Evolutionary conservation across 2,113 vertebrate species (phyloP), one percentile per base, ranked within the genome.

Genomic region (Raja brachyura): DNA sequence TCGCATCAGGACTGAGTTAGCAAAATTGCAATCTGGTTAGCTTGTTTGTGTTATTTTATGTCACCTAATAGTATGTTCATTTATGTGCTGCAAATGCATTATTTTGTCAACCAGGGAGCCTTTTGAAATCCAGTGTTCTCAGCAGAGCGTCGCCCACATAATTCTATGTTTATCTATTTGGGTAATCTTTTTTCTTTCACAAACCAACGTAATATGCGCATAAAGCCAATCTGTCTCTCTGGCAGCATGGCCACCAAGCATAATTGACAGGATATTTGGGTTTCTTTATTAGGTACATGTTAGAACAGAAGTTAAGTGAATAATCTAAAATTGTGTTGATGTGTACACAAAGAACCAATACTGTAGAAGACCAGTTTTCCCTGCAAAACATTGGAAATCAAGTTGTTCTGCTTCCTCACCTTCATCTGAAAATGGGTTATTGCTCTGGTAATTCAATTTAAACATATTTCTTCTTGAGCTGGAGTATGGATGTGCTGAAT

Each of bases 41-140:
- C 81, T 28, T 81, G 54, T 85, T 85, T 59, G 54, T 56, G 48
- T 85, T 59, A 85, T 85, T 85, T 85, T 59, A 20, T 85, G 81
- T 56, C 81, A 59, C 56, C 54, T 28, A 59, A 54, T 59, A 85
- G 59, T 59, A 59, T 48, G 48, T 59, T 54, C 81, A 59, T 1
- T 25, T 25, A 59, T 22, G 54, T 85, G 81, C 54, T 85, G 81
- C 22, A 56, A 85, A 85, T 85, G 81, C 39, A 54, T 28, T 85
- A 8, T 83, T 28, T 59, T 59, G 8, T 59, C 48, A 59, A 20
- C 18, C 39, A 48, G 33, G 39, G 33, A 81, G 39, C 54, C 0
- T 85, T 59, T 54, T 10, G 18, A 59, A 56, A 85, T 85, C 48
- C 22, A 56, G 22, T 54, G 11, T 59, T 22, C 54, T 59, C 22